Percentiles rank a stretch among this genome's conserved stretches.
phyloP scores from a whole-genome alignment of 2,888 invertebrate genomes.

The Nephrotoma flavescens region DNA sequence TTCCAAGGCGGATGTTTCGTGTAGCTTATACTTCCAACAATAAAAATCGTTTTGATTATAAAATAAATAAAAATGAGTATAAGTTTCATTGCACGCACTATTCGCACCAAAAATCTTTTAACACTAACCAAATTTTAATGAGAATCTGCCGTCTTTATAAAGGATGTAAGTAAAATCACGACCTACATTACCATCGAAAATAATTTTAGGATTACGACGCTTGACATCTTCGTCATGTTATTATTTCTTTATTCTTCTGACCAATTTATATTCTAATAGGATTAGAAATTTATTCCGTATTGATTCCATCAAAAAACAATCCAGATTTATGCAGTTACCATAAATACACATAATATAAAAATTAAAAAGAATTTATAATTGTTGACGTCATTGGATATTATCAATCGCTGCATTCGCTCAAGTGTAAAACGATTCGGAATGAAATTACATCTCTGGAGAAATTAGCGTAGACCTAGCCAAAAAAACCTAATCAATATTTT shows the following conservation, averaged over 20 bases:
- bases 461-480: background rate
- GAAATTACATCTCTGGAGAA: background rate
- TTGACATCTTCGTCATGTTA: background rate
- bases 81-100: background rate
- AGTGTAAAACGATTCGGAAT: background rate
- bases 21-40: background rate
- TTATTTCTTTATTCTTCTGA: background rate
- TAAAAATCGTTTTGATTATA: background rate
- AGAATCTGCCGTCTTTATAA: background rate
- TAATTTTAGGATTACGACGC: background rate
- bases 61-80: background rate
- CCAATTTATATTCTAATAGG: background rate
- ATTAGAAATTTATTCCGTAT: background rate
- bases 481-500: background rate
- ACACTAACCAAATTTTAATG: background rate
- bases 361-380: background rate
- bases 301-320: background rate
- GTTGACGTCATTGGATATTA: background rate
- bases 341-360: background rate
- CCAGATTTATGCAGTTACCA: background rate
- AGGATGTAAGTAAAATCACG: background rate
- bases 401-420: background rate
- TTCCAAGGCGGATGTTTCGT: constrained; percentile 38
- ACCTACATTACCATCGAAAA: background rate
- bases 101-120: background rate